phyloP scores from a whole-genome alignment of 2,113 vertebrate genomes.

The Tringa solitaria region DNA sequence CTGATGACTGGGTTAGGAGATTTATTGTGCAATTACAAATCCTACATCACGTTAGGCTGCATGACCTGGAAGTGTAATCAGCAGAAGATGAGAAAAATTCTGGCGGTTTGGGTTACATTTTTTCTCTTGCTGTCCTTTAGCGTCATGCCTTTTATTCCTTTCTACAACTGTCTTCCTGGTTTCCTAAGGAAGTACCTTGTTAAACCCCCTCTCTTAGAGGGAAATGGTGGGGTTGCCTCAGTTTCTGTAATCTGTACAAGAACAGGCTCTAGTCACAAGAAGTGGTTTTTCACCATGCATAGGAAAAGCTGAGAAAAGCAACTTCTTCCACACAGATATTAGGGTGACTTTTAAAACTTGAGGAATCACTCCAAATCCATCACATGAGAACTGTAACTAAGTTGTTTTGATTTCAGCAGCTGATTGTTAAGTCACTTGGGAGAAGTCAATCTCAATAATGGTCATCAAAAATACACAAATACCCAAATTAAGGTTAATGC shows the following conservation, averaged over 20 bases:
- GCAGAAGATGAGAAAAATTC: not conserved
- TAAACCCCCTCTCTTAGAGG: not conserved
- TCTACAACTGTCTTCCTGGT: not conserved
- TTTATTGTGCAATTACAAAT: not conserved
- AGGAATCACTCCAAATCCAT: not conserved
- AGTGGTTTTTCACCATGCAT: not conserved
- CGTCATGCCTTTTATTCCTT: not conserved
- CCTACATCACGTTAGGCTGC: not conserved
- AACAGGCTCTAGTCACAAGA: not conserved
- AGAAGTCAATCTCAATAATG: not conserved
- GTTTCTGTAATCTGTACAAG: not conserved
- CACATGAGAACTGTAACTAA: not conserved
- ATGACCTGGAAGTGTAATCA: not conserved
- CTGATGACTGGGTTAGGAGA: not conserved
- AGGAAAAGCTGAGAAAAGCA: not conserved
- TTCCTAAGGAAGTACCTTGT: not conserved
- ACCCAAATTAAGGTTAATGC: not conserved
- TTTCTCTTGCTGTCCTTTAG: not conserved
- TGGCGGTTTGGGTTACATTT: not conserved
- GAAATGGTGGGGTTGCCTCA: not conserved
- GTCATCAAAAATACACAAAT: not conserved
- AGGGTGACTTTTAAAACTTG: not conserved
- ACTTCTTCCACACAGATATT: not conserved
- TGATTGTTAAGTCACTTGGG: rapidly evolving
- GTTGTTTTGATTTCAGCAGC: not conserved